These are phyloP conservation scores for Megaptera novaeangliae DNA, from an alignment of 2,113 vertebrate species.

Conservation along the genomic window DNA sequence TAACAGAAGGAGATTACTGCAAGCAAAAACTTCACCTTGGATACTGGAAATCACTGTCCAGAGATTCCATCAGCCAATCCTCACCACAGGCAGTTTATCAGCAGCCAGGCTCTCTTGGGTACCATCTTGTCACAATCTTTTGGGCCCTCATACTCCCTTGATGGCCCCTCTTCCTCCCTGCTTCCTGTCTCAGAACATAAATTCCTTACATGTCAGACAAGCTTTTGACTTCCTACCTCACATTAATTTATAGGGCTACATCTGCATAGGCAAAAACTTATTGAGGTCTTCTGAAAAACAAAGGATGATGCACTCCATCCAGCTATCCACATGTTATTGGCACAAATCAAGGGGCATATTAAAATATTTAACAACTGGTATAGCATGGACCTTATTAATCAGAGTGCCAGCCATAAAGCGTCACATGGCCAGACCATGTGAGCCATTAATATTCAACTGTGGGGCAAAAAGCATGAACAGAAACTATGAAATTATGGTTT, in stretches of 20 bases:
- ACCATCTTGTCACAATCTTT: not conserved
- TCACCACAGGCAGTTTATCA: not conserved
- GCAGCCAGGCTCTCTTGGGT: not conserved
- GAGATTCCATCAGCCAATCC: not conserved
- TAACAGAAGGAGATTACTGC: not conserved
- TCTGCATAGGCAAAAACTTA: not conserved
- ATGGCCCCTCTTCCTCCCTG: not conserved
- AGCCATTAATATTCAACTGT: not conserved
- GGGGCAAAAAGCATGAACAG: not conserved
- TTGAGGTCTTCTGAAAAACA: not conserved
- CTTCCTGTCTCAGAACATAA: not conserved
- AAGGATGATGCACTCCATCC: not conserved
- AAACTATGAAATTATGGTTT: not conserved
- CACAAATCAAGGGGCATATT: not conserved
- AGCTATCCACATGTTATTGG: not conserved
- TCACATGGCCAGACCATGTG: rapidly evolving
- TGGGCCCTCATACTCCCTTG: not conserved
- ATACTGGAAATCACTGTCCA: not conserved
- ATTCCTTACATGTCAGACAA: not conserved
- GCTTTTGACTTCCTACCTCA: not conserved
- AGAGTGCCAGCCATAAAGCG: not conserved
- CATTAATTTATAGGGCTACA: not conserved
- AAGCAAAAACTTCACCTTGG: not conserved
- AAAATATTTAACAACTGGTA: not conserved
- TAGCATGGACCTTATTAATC: not conserved